Percentiles rank a stretch among this genome's conserved stretches.
These are phyloP conservation scores for Mythimna vitellina DNA, from an alignment of 2,888 invertebrate genomes.

Conservation along the genomic window DNA sequence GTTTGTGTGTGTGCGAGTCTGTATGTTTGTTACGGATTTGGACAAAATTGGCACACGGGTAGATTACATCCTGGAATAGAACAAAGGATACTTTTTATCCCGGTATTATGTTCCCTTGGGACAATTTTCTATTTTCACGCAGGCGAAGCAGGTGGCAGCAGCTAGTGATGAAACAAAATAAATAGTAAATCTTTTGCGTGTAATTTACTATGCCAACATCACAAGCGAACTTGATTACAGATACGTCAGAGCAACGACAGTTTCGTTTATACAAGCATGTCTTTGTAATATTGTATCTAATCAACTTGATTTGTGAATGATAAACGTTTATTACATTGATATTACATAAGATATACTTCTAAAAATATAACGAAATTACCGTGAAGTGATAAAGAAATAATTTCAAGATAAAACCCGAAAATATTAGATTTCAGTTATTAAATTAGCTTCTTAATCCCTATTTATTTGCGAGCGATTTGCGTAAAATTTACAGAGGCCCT, in stretches of 20 bases:
- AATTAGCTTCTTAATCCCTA: constrained; percentile 23
- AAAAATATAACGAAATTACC: constrained; percentile 26
- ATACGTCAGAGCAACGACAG: neutral
- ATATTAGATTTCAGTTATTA: constrained; percentile 35
- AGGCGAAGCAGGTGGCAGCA: no score
- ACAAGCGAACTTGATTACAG: constrained; percentile 6
- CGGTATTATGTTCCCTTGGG: no score
- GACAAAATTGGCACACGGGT: no score
- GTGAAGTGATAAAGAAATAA: constrained; percentile 17
- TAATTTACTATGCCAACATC: constrained; percentile 3
- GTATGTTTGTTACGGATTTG: no score
- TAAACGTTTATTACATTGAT: constrained; percentile 35
- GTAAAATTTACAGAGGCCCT: neutral
- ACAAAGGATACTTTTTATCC: no score
- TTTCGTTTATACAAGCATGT: constrained; percentile 30
- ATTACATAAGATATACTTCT: constrained; percentile 26
- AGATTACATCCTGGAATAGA: no score
- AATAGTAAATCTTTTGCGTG: neutral
- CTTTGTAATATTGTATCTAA: constrained; percentile 37
- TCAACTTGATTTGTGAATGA: constrained; percentile 25
- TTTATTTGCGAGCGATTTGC: constrained; percentile 15
- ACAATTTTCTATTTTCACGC: no score
- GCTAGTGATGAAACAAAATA: neutral
- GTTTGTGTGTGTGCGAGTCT: no score
- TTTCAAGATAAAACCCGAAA: constrained; percentile 14